Percentiles rank a stretch among this genome's conserved stretches.
These are phyloP conservation scores for Heliconius hermathena DNA, from an alignment of 1,140 invertebrate species.

Conservation along the genomic window DNA sequence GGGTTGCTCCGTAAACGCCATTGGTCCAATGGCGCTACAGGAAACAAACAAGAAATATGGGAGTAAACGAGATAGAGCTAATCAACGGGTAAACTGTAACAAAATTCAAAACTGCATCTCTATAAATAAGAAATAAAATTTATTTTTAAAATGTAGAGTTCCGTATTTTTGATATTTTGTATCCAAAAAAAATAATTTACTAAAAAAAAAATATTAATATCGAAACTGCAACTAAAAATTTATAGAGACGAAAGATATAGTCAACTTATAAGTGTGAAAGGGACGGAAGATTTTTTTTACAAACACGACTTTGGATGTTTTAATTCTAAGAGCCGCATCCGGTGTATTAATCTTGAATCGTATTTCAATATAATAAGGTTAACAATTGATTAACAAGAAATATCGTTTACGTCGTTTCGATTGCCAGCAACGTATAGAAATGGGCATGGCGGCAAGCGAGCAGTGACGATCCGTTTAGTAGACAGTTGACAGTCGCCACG, in stretches of 20 bases:
- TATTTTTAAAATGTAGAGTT: neutral
- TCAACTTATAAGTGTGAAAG: conserved; percentile 44
- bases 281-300: conserved; percentile 64
- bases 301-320: conserved; percentile 15
- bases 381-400: conserved; percentile 29
- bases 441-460: conserved; percentile 79
- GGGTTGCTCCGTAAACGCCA: conserved; percentile 77
- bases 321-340: conserved; percentile 24
- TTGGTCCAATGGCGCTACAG: conserved; percentile 75
- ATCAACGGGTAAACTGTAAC: conserved; percentile 37
- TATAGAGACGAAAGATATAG: conserved; percentile 54
- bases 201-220: neutral
- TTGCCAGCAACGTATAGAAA: conserved; percentile 52
- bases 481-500: conserved; percentile 81
- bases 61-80: conserved; percentile 65
- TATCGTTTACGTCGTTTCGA: conserved; percentile 32
- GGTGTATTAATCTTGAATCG: conserved; percentile 16
- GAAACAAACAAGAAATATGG: conserved; percentile 77
- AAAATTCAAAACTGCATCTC: conserved; percentile 15
- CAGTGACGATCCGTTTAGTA: conserved; percentile 81
- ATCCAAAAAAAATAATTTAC: neutral
- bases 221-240: conserved; percentile 38
- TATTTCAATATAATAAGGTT: conserved; percentile 33
- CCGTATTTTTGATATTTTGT: neutral
- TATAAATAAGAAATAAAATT: conserved; percentile 12